phyloP scores from a whole-genome alignment of 2,888 invertebrate genomes.

The Pterobdella sp. region DNA sequence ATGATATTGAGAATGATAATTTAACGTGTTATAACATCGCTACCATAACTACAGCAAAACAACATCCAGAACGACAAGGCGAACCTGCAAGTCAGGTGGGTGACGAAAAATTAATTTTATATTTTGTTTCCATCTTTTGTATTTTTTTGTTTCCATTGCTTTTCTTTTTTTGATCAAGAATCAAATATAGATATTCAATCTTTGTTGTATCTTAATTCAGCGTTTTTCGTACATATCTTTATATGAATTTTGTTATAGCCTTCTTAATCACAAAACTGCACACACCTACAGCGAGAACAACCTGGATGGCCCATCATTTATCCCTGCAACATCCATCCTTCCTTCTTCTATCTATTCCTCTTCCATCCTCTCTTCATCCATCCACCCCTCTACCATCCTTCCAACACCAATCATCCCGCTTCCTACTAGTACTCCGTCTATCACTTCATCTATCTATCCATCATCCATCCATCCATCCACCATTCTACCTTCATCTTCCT shows the following conservation, averaged over 20 bases:
- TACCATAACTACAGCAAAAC: conserved; percentile 1
- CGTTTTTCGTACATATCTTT: no score
- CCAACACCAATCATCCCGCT: background rate
- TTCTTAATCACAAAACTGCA: no score
- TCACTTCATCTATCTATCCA: background rate
- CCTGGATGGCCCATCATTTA: no score
- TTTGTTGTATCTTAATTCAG: no score
- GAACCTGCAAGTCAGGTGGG: background rate
- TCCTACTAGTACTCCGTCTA: background rate
- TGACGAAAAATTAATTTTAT: background rate
- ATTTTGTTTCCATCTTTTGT: background rate
- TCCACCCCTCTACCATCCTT: background rate
- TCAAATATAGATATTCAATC: no score
- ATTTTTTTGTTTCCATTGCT: background rate
- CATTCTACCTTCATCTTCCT: background rate
- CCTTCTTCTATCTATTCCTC: conserved; percentile 6
- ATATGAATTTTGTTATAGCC: no score
- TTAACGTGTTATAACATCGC: no score
- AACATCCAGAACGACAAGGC: background rate
- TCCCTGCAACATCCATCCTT: no score
- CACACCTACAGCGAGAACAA: no score
- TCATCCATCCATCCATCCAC: background rate
- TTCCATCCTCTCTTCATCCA: background rate
- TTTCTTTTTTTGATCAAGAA: background rate
- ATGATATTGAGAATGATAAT: no score